Conservation (phyloP, 2,113 vertebrate genomes). For the Mirounga angustirostris region DNA sequence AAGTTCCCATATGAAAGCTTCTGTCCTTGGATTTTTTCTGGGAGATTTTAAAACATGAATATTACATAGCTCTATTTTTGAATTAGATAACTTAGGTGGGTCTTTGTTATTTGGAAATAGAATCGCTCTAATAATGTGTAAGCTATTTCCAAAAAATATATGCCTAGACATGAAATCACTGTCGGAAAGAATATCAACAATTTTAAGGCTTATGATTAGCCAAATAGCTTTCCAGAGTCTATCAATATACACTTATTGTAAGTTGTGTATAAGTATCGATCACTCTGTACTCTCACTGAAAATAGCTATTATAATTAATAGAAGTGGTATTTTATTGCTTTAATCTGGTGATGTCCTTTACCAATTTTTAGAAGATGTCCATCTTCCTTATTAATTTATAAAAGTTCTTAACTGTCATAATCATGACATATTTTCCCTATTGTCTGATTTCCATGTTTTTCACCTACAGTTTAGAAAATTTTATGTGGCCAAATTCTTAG, state of each 20-base stretch:
- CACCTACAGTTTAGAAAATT: neutral
- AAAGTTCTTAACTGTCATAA: neutral
- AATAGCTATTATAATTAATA: conserved; percentile 8
- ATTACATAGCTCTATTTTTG: neutral
- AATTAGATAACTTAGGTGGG: neutral
- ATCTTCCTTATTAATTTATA: neutral
- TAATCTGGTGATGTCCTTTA: neutral
- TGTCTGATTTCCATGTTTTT: neutral
- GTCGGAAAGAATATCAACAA: neutral
- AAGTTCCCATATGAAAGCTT: neutral
- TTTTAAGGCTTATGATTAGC: conserved; percentile 43
- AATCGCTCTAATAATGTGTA: neutral
- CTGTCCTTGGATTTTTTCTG: neutral
- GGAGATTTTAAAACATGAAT: neutral
- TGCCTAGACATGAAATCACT: neutral
- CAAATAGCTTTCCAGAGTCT: neutral
- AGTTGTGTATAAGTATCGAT: neutral
- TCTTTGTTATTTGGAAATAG: neutral
- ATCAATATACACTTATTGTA: neutral
- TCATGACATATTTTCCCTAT: neutral
- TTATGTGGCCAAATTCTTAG: neutral
- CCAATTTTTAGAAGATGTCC: neutral
- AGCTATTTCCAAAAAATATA: neutral
- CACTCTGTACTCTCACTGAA: neutral
- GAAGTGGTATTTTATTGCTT: neutral